Evolutionary conservation across 2,113 vertebrate species (phyloP), one percentile per base, ranked within the genome.

Genomic region (Herpetotheres cachinnans): DNA sequence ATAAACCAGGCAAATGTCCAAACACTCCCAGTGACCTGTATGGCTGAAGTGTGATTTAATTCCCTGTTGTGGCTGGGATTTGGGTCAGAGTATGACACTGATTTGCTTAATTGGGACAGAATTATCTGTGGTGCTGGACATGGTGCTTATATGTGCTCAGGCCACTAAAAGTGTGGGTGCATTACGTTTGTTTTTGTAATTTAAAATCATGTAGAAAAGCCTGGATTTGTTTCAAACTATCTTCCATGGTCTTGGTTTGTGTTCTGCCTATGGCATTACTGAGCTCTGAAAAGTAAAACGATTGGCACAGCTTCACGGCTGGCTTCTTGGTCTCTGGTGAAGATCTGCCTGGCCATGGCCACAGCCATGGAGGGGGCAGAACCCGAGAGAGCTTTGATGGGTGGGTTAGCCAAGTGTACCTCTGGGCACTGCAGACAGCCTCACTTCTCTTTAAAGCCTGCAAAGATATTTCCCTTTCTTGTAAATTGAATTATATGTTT

Each of bases 21-120:
- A 61, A 34, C 0, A 3, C 6, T 66, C 22, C 44, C 26, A 49
- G 20, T n/a, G n/a, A 62, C 10, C 9, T 1, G 0, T 42, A n/a
- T 9, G 27, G 27, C 18, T 46, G 29, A 34, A 27, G 38, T 26
- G 62, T 67, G 42, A 62, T 65, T 82, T 82, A 11, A 22, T 8
- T 65, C 82, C 40, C 66, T 47, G 17, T 8, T 38, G 40, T 49
- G n/a, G 44, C n/a, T 82, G 65, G 16, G 44, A 36, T 78, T 89
- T 86, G 49, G 16, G 11, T 52, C 49, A 49, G 36, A 81, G 13
- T 18, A n/a, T 59, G 44, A 27, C 49, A 59, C 40, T 78, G 25
- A 14, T 74, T 44, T 80, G 34, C 44, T 79, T 49, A 67, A 13
- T 26, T 11, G 25, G 38, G 26, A 47, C 44, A 36, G 34, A 52